Percentiles rank a stretch among this genome's conserved stretches.
Conservation (phyloP, 2,888 invertebrate genomes). For the Pantelozetes paolii region DNA sequence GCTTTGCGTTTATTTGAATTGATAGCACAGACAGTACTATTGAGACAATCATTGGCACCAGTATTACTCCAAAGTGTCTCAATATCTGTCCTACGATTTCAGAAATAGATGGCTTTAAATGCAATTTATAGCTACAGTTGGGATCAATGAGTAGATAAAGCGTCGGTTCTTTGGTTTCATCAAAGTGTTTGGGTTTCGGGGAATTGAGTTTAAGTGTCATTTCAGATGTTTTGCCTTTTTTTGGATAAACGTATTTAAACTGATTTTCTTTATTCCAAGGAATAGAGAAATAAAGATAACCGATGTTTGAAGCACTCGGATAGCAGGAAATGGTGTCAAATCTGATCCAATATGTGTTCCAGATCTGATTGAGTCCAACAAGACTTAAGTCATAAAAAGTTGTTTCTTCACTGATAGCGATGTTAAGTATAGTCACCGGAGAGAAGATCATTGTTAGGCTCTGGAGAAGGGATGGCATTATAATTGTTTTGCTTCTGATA, state of each 20-base stretch:
- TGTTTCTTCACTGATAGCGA: slow-evolving; percentile 45
- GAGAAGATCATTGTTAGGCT: slow-evolving; percentile 28
- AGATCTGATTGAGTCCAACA: slow-evolving; percentile 38
- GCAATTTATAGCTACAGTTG: slow-evolving; percentile 44
- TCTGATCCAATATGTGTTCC: slow-evolving; percentile 41
- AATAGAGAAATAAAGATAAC: slow-evolving; percentile 36
- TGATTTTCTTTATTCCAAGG: slow-evolving; percentile 38
- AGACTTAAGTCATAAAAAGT: slow-evolving; percentile 45
- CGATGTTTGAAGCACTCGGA: slow-evolving; percentile 22
- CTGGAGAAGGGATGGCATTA: slow-evolving; percentile 39
- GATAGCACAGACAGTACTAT: slow-evolving; percentile 38
- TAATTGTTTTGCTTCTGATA: slow-evolving; percentile 38
- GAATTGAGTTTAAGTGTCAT: slow-evolving; percentile 39
- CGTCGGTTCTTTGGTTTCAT: slow-evolving; percentile 32
- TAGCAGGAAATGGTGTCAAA: slow-evolving; percentile 41
- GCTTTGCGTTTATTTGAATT: slow-evolving; percentile 24
- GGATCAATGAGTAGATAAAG: slow-evolving; percentile 46
- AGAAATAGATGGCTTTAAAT: slow-evolving; percentile 39
- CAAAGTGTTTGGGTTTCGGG: slow-evolving; percentile 33
- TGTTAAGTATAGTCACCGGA: slow-evolving; percentile 42
- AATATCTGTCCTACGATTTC: slow-evolving; percentile 40
- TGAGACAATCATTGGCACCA: slow-evolving; percentile 40
- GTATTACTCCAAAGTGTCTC: slow-evolving; percentile 36
- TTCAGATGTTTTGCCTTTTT: not conserved
- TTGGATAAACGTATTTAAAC: slow-evolving; percentile 12